Conservation (phyloP, 2,888 invertebrate genomes). For the Diarsia mendica region DNA sequence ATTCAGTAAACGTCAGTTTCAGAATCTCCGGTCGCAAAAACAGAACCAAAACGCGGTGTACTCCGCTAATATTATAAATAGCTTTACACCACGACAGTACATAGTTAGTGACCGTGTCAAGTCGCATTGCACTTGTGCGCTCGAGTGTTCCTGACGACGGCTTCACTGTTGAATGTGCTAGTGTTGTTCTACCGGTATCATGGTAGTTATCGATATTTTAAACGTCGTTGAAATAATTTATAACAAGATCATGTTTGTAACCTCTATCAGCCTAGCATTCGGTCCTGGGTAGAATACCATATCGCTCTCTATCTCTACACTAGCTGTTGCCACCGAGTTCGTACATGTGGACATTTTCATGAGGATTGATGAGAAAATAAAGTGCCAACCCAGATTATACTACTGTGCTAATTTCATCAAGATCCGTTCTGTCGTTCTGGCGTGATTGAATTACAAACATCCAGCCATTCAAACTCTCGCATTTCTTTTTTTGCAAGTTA, state of each 20-base stretch:
- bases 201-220: slow-evolving; percentile 32
- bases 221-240: too few relatives aligned
- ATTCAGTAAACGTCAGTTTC: too few relatives aligned
- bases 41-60: background rate
- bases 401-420: too few relatives aligned
- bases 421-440: too few relatives aligned
- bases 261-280: background rate
- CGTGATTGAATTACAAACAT: too few relatives aligned
- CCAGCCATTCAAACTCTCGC: too few relatives aligned
- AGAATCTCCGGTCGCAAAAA: background rate
- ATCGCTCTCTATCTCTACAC: too few relatives aligned
- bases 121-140: slow-evolving; percentile 65
- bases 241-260: background rate
- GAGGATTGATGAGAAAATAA: too few relatives aligned
- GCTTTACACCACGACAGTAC: slow-evolving; percentile 51
- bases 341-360: too few relatives aligned
- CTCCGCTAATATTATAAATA: slow-evolving; percentile 40
- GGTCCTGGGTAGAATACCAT: background rate
- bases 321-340: too few relatives aligned
- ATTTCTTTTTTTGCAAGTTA: too few relatives aligned
- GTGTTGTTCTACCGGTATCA: slow-evolving; percentile 41
- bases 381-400: too few relatives aligned
- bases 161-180: slow-evolving; percentile 66
- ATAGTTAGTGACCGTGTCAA: slow-evolving; percentile 67
- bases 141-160: slow-evolving; percentile 62